These are phyloP conservation scores for Potamarius usumacintae DNA, from an alignment of 2,113 vertebrate genomes.

Conservation along the genomic window DNA sequence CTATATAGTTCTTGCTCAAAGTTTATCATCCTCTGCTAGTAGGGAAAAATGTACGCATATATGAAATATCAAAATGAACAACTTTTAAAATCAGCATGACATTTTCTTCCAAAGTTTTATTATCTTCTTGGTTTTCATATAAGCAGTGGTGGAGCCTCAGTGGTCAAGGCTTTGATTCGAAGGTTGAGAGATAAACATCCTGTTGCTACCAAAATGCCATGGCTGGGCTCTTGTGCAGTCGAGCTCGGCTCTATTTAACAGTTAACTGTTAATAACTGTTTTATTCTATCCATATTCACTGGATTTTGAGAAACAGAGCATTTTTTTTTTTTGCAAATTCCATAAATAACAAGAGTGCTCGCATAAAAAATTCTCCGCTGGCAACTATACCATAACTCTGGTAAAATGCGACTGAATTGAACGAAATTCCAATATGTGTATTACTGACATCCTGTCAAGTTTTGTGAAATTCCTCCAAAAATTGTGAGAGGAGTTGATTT, in stretches of 20 bases:
- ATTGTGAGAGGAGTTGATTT: too few species aligned
- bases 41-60: neutral
- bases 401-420: too few species aligned
- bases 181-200: neutral
- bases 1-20: neutral
- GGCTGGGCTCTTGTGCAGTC: neutral
- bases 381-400: too few species aligned
- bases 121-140: neutral
- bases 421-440: too few species aligned
- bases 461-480: too few species aligned
- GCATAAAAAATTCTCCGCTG: too few species aligned
- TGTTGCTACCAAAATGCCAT: neutral
- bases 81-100: neutral
- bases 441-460: too few species aligned
- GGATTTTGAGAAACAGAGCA: too few species aligned
- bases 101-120: neutral
- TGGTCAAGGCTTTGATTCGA: neutral
- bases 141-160: neutral
- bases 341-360: too few species aligned
- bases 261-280: too few species aligned
- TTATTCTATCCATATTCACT: too few species aligned
- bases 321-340: too few species aligned
- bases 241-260: neutral
- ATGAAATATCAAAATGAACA: neutral
- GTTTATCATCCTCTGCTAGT: neutral